phyloP scores from a whole-genome alignment of 2,113 vertebrate species.

The Ciconia stormi region DNA sequence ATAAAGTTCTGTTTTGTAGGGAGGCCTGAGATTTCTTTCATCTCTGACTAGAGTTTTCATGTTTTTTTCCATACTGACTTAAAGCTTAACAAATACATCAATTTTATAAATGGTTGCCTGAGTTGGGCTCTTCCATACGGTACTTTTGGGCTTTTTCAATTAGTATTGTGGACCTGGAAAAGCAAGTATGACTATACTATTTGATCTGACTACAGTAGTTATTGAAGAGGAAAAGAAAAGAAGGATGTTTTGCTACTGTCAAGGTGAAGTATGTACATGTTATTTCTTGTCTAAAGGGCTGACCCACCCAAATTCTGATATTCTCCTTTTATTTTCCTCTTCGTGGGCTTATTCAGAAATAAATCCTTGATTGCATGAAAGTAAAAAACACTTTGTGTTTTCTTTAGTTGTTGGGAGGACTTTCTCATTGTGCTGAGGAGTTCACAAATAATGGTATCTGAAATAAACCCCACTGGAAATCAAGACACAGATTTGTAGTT shows the following conservation, averaged over 20 bases:
- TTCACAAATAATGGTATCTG: not conserved
- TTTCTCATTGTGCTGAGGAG: not conserved
- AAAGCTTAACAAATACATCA: not conserved
- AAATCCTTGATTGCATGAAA: not conserved
- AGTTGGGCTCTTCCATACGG: not conserved
- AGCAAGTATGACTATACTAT: not conserved
- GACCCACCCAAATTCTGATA: not conserved
- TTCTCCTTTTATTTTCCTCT: not conserved
- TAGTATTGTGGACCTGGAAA: not conserved
- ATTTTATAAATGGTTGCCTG: not conserved
- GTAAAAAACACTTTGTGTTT: not conserved
- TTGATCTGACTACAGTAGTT: not conserved
- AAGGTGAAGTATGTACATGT: not conserved
- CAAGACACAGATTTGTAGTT: not conserved
- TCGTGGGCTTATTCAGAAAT: not conserved
- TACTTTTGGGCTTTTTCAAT: not conserved
- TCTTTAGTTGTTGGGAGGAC: not conserved
- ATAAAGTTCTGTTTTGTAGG: not conserved
- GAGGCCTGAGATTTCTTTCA: not conserved
- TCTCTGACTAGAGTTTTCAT: not conserved
- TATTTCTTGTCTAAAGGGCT: not conserved
- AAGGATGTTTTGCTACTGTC: not conserved
- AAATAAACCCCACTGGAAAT: not conserved
- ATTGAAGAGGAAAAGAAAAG: not conserved
- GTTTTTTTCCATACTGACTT: not conserved